These are phyloP conservation scores for Lymantria monacha DNA, from an alignment of 2,888 invertebrate genomes.

Conservation along the genomic window DNA sequence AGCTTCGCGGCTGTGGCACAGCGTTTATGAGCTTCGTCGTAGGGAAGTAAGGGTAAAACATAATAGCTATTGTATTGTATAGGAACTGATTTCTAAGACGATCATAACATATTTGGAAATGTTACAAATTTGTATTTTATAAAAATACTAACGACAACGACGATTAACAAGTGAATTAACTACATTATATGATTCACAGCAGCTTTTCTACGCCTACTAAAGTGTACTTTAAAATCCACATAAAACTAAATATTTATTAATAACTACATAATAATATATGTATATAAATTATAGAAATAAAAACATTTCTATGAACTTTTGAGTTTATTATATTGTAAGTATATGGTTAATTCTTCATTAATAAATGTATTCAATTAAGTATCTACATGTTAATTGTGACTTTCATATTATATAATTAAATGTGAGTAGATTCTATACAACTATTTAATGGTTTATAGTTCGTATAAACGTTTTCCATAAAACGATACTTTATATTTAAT, in stretches of 20 bases:
- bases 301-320: not conserved
- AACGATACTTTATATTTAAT: conserved; percentile 17
- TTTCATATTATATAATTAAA: conserved; percentile 45
- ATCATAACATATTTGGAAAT: conserved; percentile 76
- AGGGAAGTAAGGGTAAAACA: conserved; percentile 75
- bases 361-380: conserved; percentile 45
- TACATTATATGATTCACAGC: too few species aligned
- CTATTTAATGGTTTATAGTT: conserved; percentile 63
- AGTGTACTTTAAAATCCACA: not conserved
- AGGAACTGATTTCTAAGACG: conserved; percentile 70
- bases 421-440: conserved; percentile 65
- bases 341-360: conserved; percentile 48
- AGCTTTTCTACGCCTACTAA: too few species aligned
- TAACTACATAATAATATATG: not conserved
- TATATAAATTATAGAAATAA: not conserved
- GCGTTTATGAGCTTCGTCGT: conserved; percentile 76
- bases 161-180: conserved; percentile 6
- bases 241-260: not conserved
- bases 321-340: conserved; percentile 36
- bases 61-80: conserved; percentile 67
- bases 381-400: conserved; percentile 53
- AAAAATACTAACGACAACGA: conserved; percentile 35
- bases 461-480: conserved; percentile 27
- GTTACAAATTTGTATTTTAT: conserved; percentile 80
- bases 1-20: conserved; percentile 62